A percentile compares a stretch with the other conserved stretches of the same genome.
Conservation (phyloP, 2,113 vertebrate species). For the Promerops cafer region DNA sequence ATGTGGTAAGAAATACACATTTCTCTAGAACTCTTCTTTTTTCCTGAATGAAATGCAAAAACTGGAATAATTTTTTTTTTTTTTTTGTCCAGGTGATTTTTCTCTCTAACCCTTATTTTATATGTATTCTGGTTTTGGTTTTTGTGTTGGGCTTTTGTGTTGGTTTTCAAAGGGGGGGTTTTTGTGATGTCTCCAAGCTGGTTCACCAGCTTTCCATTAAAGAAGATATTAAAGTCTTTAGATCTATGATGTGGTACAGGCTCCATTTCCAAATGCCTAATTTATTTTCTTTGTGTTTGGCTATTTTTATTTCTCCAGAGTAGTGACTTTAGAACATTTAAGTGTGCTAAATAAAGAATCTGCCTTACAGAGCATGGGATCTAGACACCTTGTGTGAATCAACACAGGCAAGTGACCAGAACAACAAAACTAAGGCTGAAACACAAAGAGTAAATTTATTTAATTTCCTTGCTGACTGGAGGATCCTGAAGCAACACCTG, state of each 20-base stretch:
- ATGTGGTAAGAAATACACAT: not conserved
- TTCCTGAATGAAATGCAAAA: not conserved
- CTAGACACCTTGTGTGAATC: not conserved
- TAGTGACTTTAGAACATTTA: not conserved
- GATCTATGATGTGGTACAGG: not conserved
- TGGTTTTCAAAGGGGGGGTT: not conserved
- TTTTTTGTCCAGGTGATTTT: not conserved
- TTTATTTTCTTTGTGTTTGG: not conserved
- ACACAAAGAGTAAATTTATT: not conserved
- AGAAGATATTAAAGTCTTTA: not conserved
- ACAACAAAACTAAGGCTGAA: not conserved
- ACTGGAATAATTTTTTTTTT: not conserved
- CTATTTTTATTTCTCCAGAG: not conserved
- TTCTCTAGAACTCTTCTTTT: not conserved
- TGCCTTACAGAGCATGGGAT: not conserved
- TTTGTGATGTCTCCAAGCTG: not conserved
- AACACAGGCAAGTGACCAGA: not conserved
- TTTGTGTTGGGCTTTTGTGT: not conserved
- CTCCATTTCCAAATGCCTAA: not conserved
- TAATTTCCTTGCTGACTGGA: rapidly evolving
- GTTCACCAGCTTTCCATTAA: not conserved
- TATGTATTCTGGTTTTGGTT: not conserved
- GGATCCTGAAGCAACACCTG: not conserved
- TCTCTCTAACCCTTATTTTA: not conserved
- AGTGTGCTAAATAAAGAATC: not conserved